Evolutionary conservation across 2,113 vertebrate species (phyloP).

Genomic region (Centrocercus urophasianus): DNA sequence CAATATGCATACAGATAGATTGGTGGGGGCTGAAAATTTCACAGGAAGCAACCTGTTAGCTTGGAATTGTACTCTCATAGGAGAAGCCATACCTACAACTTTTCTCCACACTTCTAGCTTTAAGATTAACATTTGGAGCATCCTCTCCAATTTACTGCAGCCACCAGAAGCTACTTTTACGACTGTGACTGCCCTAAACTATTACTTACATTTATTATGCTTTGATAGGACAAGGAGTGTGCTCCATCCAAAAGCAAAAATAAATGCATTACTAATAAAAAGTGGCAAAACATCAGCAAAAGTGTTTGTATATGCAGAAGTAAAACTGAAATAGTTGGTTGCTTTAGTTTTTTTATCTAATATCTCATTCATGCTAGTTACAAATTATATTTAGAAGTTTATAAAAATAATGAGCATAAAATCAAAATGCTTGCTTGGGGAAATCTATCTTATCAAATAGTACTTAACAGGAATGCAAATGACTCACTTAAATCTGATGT

Average conservation of each 20-base stretch:
- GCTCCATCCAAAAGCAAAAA: neutral
- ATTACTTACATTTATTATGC: neutral
- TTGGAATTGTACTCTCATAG: neutral
- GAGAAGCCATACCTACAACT: neutral
- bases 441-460: constrained; percentile 5
- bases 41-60: neutral
- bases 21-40: neutral
- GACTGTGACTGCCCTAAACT: neutral
- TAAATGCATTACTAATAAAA: neutral
- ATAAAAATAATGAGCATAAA: constrained; percentile 22
- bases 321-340: neutral
- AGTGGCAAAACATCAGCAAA: neutral
- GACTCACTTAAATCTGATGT: constrained; percentile 2
- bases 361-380: neutral
- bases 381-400: neutral
- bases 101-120: neutral
- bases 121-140: neutral
- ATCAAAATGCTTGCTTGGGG: neutral
- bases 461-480: neutral
- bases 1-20: neutral
- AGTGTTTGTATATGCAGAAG: neutral
- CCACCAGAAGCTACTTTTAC: neutral
- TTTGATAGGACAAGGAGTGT: neutral
- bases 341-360: neutral
- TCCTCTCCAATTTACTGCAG: neutral